Evolutionary conservation across 2,888 invertebrate genomes (phyloP), one percentile per base, ranked within the genome.

Genomic region (Limenitis camilla): DNA sequence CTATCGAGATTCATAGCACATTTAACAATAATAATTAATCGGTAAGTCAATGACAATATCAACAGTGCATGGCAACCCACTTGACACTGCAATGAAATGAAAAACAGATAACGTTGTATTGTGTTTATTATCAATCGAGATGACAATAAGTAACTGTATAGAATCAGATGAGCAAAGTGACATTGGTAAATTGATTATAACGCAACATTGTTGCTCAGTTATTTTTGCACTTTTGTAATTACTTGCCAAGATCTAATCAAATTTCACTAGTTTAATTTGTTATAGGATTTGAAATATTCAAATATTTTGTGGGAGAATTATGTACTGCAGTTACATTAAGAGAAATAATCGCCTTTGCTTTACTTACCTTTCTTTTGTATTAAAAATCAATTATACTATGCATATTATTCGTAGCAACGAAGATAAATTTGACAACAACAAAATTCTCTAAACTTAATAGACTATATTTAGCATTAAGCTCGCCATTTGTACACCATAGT

Each of bases 151-250:
- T 44, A 35, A 43, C 61, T 64, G 54, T 58, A 61, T 66, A 65
- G 70, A 73, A 61, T 69, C 69, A 66, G 69, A 67, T 69, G 68
- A 71, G 69, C 73, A 76, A 73, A 72, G 70, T 78, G 71, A 78
- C 76, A 71, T 76, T 79, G 73, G 64, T 66, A 59, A 48, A 49
- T 46, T 51, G 40, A 48, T 55, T 53, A 36, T 36, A 43, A 47
- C 40, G 38, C 42, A 6, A 51, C 51, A 36, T 28, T 44, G 49
- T 53, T 53, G 36, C 39, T 33, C 40, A 39, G 10, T 51, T 11
- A 33, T 53, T 31, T 42, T 42, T 10, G 28, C 27, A 36, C 10
- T 19, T 5, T 11, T 29, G 29, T 28, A 40, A n/a, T 32, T 10
- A 31, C 29, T 41, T 41, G 9, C 29, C 36, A 6, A 0, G 33